These are phyloP conservation scores for Sinocyclocheilus anophthalmus DNA, from an alignment of 2,113 vertebrate genomes.

Conservation along the genomic window DNA sequence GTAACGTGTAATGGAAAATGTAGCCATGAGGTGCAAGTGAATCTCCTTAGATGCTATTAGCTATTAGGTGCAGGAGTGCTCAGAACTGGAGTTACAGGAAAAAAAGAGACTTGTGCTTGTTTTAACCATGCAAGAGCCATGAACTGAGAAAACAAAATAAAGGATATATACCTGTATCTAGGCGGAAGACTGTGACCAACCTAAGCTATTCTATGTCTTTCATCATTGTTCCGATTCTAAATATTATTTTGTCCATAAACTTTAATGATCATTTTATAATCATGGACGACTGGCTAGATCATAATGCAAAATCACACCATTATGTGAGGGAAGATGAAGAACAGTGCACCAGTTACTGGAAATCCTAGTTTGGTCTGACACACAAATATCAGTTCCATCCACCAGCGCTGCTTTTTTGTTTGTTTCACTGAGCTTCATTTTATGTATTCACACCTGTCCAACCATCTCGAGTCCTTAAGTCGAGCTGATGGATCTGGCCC, in stretches of 20 bases:
- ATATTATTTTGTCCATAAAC: background rate
- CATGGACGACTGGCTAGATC: too few relatives aligned
- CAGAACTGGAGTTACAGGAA: background rate
- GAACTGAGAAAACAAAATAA: background rate
- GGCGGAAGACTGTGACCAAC: too few relatives aligned
- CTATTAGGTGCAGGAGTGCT: background rate
- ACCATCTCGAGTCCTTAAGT: too few relatives aligned
- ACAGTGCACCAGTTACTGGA: background rate
- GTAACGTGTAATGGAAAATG: background rate
- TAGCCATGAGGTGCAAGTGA: background rate
- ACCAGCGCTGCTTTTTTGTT: background rate
- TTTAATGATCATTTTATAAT: too few relatives aligned
- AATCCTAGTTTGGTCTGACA: constrained; percentile 6
- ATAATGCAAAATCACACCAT: background rate
- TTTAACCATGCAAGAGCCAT: background rate
- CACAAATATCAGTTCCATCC: background rate
- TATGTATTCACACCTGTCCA: constrained; percentile 30
- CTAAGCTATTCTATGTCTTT: background rate
- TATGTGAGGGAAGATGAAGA: background rate
- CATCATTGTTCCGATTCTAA: background rate
- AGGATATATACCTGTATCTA: background rate
- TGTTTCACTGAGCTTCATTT: constrained; percentile 27
- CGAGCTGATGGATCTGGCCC: constrained; percentile 35
- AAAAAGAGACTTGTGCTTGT: background rate
- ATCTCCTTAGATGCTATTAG: background rate